These are phyloP conservation scores for Diorhabda carinulata DNA, from an alignment of 1,140 invertebrate species.

Conservation along the genomic window DNA sequence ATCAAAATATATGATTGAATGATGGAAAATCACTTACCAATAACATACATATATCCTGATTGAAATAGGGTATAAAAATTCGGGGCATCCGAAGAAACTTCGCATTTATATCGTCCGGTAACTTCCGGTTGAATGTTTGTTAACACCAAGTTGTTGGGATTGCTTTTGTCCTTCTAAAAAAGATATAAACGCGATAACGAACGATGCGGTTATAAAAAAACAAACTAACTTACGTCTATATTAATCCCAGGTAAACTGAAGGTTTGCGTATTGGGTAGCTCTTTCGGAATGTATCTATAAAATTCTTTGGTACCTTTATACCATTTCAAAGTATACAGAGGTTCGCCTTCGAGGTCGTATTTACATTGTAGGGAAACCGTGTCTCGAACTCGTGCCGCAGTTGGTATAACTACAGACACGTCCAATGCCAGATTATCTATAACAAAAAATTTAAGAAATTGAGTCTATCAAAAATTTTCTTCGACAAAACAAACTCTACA, in stretches of 20 bases:
- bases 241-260: conserved; percentile 59
- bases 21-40: conserved; percentile 55
- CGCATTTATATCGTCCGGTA: conserved; percentile 66
- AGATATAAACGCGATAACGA: background rate
- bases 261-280: conserved; percentile 62
- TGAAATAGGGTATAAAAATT: conserved; percentile 64
- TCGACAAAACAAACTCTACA: no score
- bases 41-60: conserved; percentile 64
- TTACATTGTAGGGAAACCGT: conserved; percentile 69
- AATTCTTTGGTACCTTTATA: conserved; percentile 72
- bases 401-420: conserved; percentile 66
- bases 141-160: conserved; percentile 61
- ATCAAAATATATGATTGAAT: background rate
- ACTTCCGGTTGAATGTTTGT: conserved; percentile 61
- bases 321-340: conserved; percentile 77
- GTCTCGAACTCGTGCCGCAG: conserved; percentile 66
- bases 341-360: conserved; percentile 73
- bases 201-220: background rate
- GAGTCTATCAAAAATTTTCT: no score
- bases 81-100: conserved; percentile 69
- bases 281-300: conserved; percentile 71
- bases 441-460: no score
- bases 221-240: conserved; percentile 63
- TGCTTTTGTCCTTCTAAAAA: conserved; percentile 57
- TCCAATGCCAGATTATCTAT: conserved; percentile 41